These are phyloP conservation scores for Orchestes rusci DNA, from an alignment of 2,888 invertebrate species.

Conservation along the genomic window DNA sequence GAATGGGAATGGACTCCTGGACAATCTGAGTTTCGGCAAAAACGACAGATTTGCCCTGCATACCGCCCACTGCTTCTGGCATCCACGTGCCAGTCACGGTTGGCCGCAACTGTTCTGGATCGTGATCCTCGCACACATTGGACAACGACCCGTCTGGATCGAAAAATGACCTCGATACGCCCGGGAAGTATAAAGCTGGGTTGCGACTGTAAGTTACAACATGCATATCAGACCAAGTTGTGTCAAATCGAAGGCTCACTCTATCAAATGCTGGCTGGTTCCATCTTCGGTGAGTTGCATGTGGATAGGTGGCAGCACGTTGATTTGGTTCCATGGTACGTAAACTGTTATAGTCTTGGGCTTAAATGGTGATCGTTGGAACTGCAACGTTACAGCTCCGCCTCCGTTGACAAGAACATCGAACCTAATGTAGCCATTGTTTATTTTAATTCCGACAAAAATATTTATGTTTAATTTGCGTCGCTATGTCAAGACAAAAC, in stretches of 20 bases:
- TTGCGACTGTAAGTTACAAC: conserved; percentile 29
- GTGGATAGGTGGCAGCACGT: conserved; percentile 81
- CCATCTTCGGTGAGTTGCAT: conserved; percentile 74
- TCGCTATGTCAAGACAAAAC: conserved; percentile 10
- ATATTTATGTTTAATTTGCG: conserved; percentile 24
- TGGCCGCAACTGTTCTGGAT: conserved; percentile 77
- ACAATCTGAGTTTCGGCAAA: conserved; percentile 93
- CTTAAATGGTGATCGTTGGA: conserved; percentile 91
- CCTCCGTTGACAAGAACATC: conserved; percentile 99
- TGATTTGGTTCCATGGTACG: conserved; percentile 97
- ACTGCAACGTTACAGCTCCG: conserved; percentile 92
- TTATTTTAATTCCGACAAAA: conserved; percentile 19
- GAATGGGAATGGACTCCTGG: conserved; percentile 92
- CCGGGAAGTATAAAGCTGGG: conserved; percentile 49
- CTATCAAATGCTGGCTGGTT: conserved; percentile 22
- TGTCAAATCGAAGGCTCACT: conserved; percentile 20
- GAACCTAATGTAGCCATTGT: no score
- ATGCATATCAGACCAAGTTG: background rate
- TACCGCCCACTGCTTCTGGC: conserved; percentile 79
- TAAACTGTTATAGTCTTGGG: conserved; percentile 83
- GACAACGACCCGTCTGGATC: conserved; percentile 48
- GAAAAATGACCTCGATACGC: conserved; percentile 50
- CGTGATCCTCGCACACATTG: conserved; percentile 74
- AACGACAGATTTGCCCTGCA: conserved; percentile 73
- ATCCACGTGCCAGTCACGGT: conserved; percentile 87